A percentile compares a stretch with the other conserved stretches of the same genome.
phyloP scores from a whole-genome alignment of 1,140 invertebrate species.

The Stenopsyche tienmushanensis region DNA sequence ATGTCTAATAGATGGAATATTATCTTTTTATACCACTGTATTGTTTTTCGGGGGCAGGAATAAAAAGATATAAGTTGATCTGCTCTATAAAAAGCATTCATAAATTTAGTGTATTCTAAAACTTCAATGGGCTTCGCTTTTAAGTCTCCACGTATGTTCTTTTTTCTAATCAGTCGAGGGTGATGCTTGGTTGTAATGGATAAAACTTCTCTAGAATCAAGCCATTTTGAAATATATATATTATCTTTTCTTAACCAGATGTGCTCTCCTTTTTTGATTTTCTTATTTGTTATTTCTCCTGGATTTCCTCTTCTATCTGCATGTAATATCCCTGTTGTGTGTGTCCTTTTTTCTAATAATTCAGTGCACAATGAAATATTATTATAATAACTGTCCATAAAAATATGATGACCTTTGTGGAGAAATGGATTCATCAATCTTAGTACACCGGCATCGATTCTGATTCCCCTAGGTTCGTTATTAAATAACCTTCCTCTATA shows the following conservation, averaged over 20 bases:
- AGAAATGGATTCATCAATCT: constrained; percentile 42
- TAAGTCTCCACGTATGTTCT: too few species aligned
- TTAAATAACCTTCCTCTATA: background rate
- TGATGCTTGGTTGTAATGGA: too few species aligned
- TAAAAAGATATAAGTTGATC: constrained; percentile 45
- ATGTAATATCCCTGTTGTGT: constrained; percentile 42
- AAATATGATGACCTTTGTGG: constrained; percentile 43
- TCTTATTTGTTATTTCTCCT: too few species aligned
- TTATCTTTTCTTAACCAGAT: too few species aligned
- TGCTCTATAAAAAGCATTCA: constrained; percentile 43
- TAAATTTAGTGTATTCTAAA: too few species aligned
- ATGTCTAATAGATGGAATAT: constrained; percentile 42
- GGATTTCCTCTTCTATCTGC: constrained; percentile 43
- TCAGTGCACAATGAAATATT: constrained; percentile 38
- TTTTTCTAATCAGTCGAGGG: too few species aligned
- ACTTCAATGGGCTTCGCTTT: too few species aligned
- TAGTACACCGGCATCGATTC: constrained; percentile 28
- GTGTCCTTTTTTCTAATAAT: constrained; percentile 40
- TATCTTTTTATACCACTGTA: constrained; percentile 45
- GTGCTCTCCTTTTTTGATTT: too few species aligned
- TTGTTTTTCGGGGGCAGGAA: constrained; percentile 41
- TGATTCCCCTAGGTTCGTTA: background rate
- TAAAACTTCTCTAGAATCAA: too few species aligned
- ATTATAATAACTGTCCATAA: constrained; percentile 45
- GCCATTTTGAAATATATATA: too few species aligned